Evolutionary conservation across 2,113 vertebrate genomes (phyloP).

Genomic region (Pristiophorus japonicus): DNA sequence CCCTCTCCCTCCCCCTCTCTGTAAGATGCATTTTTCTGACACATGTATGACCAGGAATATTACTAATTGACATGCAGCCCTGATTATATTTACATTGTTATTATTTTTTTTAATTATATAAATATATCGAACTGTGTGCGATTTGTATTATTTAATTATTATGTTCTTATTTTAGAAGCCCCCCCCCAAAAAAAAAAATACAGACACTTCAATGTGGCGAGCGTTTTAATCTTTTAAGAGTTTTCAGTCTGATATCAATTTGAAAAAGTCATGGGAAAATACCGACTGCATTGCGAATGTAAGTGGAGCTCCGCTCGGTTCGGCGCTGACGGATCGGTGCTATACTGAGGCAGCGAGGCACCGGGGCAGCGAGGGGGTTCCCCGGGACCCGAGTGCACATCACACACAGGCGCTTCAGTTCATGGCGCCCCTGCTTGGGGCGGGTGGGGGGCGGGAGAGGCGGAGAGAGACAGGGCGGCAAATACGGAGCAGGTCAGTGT

Average conservation of each 20-base stretch:
- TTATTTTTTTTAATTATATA: too few species aligned
- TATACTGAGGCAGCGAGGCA: too few species aligned
- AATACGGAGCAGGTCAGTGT: background rate
- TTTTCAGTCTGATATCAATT: conserved; percentile 20
- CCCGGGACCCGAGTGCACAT: background rate
- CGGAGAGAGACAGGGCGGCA: background rate
- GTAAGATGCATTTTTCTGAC: background rate
- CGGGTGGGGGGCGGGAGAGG: too few species aligned
- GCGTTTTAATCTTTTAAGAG: conserved; percentile 26
- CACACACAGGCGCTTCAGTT: too few species aligned
- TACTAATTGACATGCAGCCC: background rate
- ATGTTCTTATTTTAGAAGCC: background rate
- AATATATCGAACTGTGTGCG: background rate
- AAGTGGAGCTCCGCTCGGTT: background rate
- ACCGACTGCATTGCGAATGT: conserved; percentile 18
- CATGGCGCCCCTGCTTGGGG: too few species aligned
- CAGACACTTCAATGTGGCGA: conserved; percentile 2
- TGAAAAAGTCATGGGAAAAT: background rate
- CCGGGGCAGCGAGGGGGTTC: background rate
- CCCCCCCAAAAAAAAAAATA: background rate
- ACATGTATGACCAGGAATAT: background rate
- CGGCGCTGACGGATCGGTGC: background rate
- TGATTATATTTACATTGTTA: background rate
- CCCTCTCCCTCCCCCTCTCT: too few species aligned
- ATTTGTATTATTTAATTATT: background rate